phyloP scores from a whole-genome alignment of 92 coral and sea anemone species.

The Siderastrea siderea region DNA sequence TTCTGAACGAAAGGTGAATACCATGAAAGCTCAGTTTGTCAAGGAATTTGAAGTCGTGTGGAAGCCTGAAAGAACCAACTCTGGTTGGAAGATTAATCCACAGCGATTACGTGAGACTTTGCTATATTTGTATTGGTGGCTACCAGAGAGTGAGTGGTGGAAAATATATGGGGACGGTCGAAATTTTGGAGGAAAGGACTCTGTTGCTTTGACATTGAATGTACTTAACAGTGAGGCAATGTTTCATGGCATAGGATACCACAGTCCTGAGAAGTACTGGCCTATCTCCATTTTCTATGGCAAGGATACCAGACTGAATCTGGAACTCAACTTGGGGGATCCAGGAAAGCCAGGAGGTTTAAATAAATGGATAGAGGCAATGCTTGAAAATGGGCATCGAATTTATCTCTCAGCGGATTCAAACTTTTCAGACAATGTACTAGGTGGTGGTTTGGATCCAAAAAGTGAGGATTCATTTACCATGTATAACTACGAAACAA shows the following conservation, averaged over 20 bases:
- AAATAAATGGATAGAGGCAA: constrained; percentile 42
- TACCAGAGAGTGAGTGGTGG: constrained; percentile 62
- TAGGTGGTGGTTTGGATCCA: constrained; percentile 51
- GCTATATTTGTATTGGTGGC: constrained; percentile 55
- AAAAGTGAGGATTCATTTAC: constrained; percentile 44
- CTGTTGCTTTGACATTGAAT: constrained; percentile 27
- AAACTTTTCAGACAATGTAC: constrained; percentile 47
- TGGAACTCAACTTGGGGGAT: constrained; percentile 49
- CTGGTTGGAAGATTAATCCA: constrained; percentile 68
- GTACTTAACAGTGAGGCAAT: constrained; percentile 27
- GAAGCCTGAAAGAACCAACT: constrained; percentile 32
- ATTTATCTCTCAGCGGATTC: constrained; percentile 44
- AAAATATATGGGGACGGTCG: neutral
- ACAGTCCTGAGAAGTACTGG: constrained; percentile 70
- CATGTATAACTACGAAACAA: constrained; percentile 58
- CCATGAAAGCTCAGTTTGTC: constrained; percentile 31
- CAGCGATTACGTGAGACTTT: constrained; percentile 26
- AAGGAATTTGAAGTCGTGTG: constrained; percentile 36
- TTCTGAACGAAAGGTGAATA: constrained; percentile 19
- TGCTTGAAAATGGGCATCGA: constrained; percentile 34
- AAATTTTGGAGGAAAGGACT: constrained; percentile 54
- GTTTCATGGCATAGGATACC: constrained; percentile 29
- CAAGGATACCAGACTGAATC: constrained; percentile 50
- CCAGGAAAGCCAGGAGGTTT: constrained; percentile 26
- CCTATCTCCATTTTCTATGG: constrained; percentile 58